These are phyloP conservation scores for Empis livida DNA, from an alignment of 2,888 invertebrate genomes.

Conservation along the genomic window DNA sequence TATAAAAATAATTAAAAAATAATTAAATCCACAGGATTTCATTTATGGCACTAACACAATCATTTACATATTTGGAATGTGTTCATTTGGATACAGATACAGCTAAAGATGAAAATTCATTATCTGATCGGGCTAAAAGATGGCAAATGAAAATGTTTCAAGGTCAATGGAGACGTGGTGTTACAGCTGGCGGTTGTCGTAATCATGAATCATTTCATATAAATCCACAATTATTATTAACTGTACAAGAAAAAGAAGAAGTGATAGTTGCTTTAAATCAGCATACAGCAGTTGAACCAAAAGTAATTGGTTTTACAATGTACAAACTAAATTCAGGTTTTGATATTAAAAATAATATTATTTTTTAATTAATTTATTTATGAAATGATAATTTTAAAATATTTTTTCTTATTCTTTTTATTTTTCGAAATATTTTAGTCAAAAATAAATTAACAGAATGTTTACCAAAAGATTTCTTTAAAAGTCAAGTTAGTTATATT, in stretches of 20 bases:
- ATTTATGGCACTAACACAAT: slow-evolving; percentile 66
- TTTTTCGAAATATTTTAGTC: slow-evolving; percentile 11
- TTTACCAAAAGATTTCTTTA: slow-evolving; percentile 67
- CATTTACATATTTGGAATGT: slow-evolving; percentile 70
- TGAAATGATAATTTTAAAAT: too few species aligned
- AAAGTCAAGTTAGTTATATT: slow-evolving; percentile 70
- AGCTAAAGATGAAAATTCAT: slow-evolving; percentile 67
- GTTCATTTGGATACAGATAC: slow-evolving; percentile 81
- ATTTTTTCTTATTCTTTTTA: neutral
- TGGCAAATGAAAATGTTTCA: slow-evolving; percentile 84
- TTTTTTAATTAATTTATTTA: neutral
- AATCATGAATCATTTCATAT: slow-evolving; percentile 88
- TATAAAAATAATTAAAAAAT: slow-evolving; percentile 7
- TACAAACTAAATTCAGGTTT: slow-evolving; percentile 39
- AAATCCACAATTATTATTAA: slow-evolving; percentile 77
- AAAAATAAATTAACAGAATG: slow-evolving; percentile 55
- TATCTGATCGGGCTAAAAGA: slow-evolving; percentile 56
- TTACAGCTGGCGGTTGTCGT: slow-evolving; percentile 79
- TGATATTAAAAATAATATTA: neutral
- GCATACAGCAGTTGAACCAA: slow-evolving; percentile 83
- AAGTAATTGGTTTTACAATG: slow-evolving; percentile 83
- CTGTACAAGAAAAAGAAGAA: slow-evolving; percentile 66
- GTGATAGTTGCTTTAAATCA: slow-evolving; percentile 77
- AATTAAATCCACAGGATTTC: slow-evolving; percentile 55
- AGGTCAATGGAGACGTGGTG: slow-evolving; percentile 75